Evolutionary conservation across 2,797 vertebrate genomes (phyloP), one percentile per base, ranked within the genome.

Genomic region (Psittacula derbiana): DNA sequence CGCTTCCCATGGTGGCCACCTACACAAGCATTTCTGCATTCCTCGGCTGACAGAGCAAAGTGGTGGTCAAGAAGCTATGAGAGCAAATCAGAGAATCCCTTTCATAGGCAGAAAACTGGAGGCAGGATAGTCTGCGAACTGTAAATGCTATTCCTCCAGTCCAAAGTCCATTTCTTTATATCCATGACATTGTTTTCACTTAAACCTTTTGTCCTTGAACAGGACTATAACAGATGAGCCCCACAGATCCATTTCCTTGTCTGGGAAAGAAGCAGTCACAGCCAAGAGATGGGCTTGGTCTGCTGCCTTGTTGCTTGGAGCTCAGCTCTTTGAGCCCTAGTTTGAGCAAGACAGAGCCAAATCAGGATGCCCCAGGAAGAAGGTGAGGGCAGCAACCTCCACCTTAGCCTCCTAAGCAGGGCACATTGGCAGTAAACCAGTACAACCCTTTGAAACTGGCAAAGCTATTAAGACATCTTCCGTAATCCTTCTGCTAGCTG

Each of bases 401-500:
- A 41, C 72, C 83, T 86, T 41, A 9, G 6, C 30, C 65, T 90
- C 44, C n/a, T 53, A 41, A 41, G 46, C 33, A 66, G 24, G 46
- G 43, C 71, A 91, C 0, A 2, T 33, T 4, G 1, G 28, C 57
- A 25, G 79, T 25, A 40, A 74, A 81, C 66, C 90, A 43, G 75
- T 8, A 30, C 72, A 69, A 28, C 23, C 17, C 72, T 90, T 70
- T 58, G 62, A 90, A 76, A 28, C 5, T 2, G 8, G 60, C 30
- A 70, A 41, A 66, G 41, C 70, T 41, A 17, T 67, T 67, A 27
- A 36, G 61, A n/a, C 47, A n/a, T 7, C 52, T 38, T 72, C 19
- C 20, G 19, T 80, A 93, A 88, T 62, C 57, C 83, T 65, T 19
- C 65, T 73, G 46, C 70, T 76, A 17, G n/a, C 91, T 91, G 65